phyloP scores from a whole-genome alignment of 2,888 invertebrate genomes.

The Ennomos quercinarius region DNA sequence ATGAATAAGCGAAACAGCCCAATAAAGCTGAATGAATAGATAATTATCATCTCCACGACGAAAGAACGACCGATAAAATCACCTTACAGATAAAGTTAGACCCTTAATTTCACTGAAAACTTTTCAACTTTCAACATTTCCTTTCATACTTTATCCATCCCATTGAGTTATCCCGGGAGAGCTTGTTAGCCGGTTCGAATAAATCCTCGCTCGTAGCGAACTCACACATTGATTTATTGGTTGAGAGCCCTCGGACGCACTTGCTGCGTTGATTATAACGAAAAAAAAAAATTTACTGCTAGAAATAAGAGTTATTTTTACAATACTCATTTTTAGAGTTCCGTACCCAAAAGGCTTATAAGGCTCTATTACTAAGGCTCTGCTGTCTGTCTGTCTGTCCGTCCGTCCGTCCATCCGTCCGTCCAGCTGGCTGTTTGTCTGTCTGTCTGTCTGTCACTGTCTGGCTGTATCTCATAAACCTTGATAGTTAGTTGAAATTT shows the following conservation, averaged over 20 bases:
- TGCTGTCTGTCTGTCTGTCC: too few relatives aligned
- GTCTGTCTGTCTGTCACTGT: too few relatives aligned
- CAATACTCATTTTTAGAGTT: too few relatives aligned
- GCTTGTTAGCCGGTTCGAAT: conserved; percentile 55
- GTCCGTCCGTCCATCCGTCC: too few relatives aligned
- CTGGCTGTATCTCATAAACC: too few relatives aligned
- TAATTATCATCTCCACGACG: neutral
- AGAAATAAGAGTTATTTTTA: too few relatives aligned
- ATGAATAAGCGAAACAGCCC: too few relatives aligned
- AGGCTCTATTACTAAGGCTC: too few relatives aligned
- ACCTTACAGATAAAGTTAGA: conserved; percentile 2
- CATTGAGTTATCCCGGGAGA: conserved; percentile 40
- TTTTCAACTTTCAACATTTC: conserved; percentile 15
- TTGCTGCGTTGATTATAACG: conserved; percentile 34
- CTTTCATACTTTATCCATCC: conserved; percentile 17
- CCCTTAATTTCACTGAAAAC: conserved; percentile 6
- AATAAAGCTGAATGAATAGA: too few relatives aligned
- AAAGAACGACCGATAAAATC: conserved; percentile 1
- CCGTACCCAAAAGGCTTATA: too few relatives aligned
- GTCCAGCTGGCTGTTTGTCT: too few relatives aligned
- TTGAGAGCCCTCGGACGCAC: conserved; percentile 27
- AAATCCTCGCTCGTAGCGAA: conserved; percentile 39
- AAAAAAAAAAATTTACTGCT: conserved; percentile 10
- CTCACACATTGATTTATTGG: conserved; percentile 42
- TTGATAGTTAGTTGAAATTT: too few relatives aligned